Evolutionary conservation across 2,797 vertebrate genomes (phyloP), one percentile per base, ranked within the genome.

Genomic region (Arvicola amphibius): DNA sequence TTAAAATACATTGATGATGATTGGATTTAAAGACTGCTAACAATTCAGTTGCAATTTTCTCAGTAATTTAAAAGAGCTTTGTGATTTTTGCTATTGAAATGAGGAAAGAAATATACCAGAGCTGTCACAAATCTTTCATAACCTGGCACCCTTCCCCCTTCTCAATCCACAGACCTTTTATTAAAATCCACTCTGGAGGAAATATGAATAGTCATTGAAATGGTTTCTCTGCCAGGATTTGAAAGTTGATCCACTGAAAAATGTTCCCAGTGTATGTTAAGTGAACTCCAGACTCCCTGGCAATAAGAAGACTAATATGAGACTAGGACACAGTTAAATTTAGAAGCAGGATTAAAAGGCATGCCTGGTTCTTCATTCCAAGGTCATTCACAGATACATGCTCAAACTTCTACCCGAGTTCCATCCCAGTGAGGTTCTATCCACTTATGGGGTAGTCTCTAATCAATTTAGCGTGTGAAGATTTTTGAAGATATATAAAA

Each of bases 181-280:
- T 94, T 94, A 94, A 96, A 97, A 91, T 63, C 81, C 34, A 77
- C 0, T 0, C 73, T 89, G 97, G 71, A 96, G 96, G 96, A 80
- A 96, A 97, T 97, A 88, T 95, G 98, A 98, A 97, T 97, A 97
- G 97, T 98, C 97, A 98, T 95, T 96, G 98, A 96, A 98, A 96
- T 88, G 97, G 95, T 73, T 92, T 86, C 85, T 93, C 83, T 98
- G 97, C 97, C 97, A 98, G 61, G 25, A 78, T 90, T 93, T 98
- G 98, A 98, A 98, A 98, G 94, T 84, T 93, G 97, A 98, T 97
- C 96, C 29, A 5, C 21, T 97, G 93, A 95, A 97, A 97, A 98
- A 97, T 87, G 95, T 97, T 97, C 87, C 46, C 37, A 92, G 97
- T 94, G 81, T 98, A 94, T 98, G 83, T 97, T 98, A 98, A 97